A percentile compares a stretch with the other conserved stretches of the same genome.
These are phyloP conservation scores for honey bee (Apis mellifera) DNA, from an alignment of 1,140 invertebrate genomes.

Conservation along the genomic window Amel_HAv3.1 CM009931.2:19850501-19851000, in stretches of 20 bases:
- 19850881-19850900: constrained; percentile 2
- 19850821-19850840: constrained; percentile 12
- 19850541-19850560: constrained; percentile 35
- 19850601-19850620: constrained; percentile 8
- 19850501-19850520: constrained; percentile 1
- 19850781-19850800: constrained; percentile 8
- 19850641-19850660: constrained; percentile 61
- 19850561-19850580: no score
- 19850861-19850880: not conserved
- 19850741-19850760: constrained; percentile 35
- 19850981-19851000: not conserved
- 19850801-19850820: not conserved
- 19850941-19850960: no score
- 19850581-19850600: constrained; percentile 47
- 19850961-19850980: not conserved
- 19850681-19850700: constrained; percentile 16
- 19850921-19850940: constrained; percentile 19
- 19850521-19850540: constrained; percentile 56
- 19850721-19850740: no score
- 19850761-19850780: constrained; percentile 48
- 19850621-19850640: constrained; percentile 53
- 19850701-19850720: not conserved
- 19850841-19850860: not conserved
- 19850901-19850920: not conserved
- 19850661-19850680: constrained; percentile 45